Conservation (phyloP, 2,797 vertebrate genomes). For the Enteromius radiatus region DNA sequence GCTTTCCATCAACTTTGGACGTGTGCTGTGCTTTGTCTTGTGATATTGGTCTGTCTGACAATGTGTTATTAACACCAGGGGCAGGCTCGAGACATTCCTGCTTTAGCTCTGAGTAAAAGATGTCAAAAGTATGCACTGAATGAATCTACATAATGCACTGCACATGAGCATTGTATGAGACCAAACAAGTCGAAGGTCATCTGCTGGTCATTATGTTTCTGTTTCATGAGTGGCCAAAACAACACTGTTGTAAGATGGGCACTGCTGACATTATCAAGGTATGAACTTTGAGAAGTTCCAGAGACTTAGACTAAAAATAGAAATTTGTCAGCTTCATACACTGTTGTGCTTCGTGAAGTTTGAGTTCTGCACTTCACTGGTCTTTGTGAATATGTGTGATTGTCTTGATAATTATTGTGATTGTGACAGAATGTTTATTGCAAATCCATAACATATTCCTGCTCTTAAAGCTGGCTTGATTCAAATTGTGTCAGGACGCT, state of each 20-base stretch:
- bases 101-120: conserved; percentile 9
- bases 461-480: not conserved
- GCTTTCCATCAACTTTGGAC: not conserved
- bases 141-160: not conserved
- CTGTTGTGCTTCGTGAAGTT: not conserved
- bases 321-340: not conserved
- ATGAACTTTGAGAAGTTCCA: conserved; percentile 1
- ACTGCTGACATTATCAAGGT: not conserved
- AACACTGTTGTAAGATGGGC: conserved; percentile 5
- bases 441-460: not conserved
- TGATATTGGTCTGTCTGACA: not conserved
- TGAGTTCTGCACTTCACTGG: not conserved
- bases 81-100: not conserved
- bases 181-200: not conserved
- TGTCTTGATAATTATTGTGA: not conserved
- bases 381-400: not conserved
- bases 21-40: conserved; percentile 8
- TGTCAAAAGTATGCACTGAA: not conserved
- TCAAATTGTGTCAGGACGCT: not conserved
- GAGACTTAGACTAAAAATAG: not conserved
- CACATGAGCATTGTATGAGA: not conserved
- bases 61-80: not conserved
- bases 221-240: not conserved
- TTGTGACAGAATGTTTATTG: not conserved
- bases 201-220: not conserved